Evolutionary conservation across 2,113 vertebrate genomes (phyloP), one percentile per base, ranked within the genome.

Genomic region (Onychostoma macrolepis): DNA sequence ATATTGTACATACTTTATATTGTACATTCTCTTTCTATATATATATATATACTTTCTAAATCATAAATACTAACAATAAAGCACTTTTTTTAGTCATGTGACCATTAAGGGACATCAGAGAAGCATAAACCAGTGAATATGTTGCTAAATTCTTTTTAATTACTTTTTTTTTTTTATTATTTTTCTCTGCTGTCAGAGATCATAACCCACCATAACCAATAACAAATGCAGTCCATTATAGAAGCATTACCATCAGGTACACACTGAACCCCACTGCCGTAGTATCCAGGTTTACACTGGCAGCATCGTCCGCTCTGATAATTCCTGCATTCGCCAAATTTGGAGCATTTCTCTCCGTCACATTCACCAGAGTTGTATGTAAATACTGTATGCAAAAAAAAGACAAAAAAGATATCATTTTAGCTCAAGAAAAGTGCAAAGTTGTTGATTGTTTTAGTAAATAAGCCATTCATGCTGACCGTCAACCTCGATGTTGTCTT

Each of bases 191-290:
- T 74, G 2, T 43, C 21, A 41, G 71, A 11, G 72, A 45, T 75
- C 72, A 45, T 26, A 26, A 45, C 41, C 3, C 12, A n/a, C 10
- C 21, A 43, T 43, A 75, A 17, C 2, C 6, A 13, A 17, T 33
- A 13, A 65, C 72, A 56, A 33, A 0, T 13, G 21, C 11, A 58
- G n/a, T 21, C 4, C 26, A 77, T 77, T 77, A 48, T 3, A 13
- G 43, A 43, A 6, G 2, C 9, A 33, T 2, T 94, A 99, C 98
- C 98, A 93, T 98, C 97, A n/a, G 98, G 95, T 4, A 99, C 95
- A 84, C 98, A 99, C 10, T 99, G 96, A 56, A 96, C 94, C 82
- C 98, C 98, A 6, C 97, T 97, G 81, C 98, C 98, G 8, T 97
- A 98, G 93, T 96, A 99, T 15, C 97, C 98, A 12, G 96, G 94